Percentiles rank a stretch among this genome's conserved stretches.
Evolutionary conservation across 2,797 vertebrate genomes (phyloP).

Genomic region (Phalloptychus januarius): DNA sequence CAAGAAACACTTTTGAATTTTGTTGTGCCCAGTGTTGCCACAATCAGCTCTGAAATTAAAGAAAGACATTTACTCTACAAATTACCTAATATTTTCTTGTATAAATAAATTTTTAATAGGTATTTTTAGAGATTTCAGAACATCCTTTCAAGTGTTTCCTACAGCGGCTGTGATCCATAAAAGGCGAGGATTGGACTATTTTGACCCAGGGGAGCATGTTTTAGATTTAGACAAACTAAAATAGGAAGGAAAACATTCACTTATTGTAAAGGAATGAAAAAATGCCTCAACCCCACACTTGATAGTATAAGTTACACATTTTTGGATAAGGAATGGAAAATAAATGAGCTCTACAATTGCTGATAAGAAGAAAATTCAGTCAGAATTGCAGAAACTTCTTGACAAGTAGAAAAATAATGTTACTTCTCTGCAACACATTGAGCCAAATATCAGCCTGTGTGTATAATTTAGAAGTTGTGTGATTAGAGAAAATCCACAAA

Average conservation of each 20-base stretch:
- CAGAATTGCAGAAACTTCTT: background rate
- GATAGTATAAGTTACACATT: background rate
- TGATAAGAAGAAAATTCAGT: background rate
- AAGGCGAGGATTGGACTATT: background rate
- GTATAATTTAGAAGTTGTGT: background rate
- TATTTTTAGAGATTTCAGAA: background rate
- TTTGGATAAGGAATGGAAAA: background rate
- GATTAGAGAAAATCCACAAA: background rate
- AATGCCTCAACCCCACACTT: background rate
- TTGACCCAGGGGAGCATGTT: background rate
- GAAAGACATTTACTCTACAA: background rate
- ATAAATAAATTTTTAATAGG: background rate
- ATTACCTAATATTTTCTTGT: background rate
- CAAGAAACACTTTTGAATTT: background rate
- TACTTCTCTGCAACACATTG: background rate
- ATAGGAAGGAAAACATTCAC: background rate
- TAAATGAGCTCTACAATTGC: background rate
- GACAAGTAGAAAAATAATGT: background rate
- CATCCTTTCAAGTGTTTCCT: background rate
- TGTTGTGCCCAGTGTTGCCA: background rate
- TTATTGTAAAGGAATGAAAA: background rate
- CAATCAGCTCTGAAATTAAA: background rate
- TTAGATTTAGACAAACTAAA: background rate
- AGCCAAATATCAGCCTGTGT: background rate
- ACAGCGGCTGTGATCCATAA: background rate